Evolutionary conservation across 2,888 invertebrate species (phyloP), one percentile per base, ranked within the genome.

Genomic region (Sympetrum striolatum): DNA sequence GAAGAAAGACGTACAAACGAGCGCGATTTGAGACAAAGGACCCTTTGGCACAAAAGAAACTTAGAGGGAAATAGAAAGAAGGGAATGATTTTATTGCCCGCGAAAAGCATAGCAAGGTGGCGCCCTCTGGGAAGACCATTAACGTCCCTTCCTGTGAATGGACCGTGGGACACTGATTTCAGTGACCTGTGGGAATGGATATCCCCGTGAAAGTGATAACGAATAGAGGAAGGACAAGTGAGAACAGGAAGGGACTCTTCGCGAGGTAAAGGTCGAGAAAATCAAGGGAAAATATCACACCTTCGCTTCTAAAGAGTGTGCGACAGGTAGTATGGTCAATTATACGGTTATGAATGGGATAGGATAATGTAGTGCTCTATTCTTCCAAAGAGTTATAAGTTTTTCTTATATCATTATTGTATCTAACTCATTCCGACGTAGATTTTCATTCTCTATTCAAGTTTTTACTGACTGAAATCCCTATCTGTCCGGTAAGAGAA

Each of bases 11-110:
- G 37, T 31, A 58, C 31, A 58, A 82, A 73, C 31, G 82, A 60
- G 86, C 60, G n/a, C 12, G 86, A 64, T 37, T 60, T 86, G 64
- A 86, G 60, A 86, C 86, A 86, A 86, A 86, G 64, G 86, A 86
- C 39, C 15, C 82, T 35, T 35, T 37, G n/a, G 12, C 14, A 60
- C 25, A 35, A 53, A 48, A 39, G 22, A 79, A 35, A 10, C 44
- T 44, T 44, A 10, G 37, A 14, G 15, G 37, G 35, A 60, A 37
- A 14, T 35, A 14, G 80, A 44, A 2, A 37, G 6, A 31, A 81
- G 81, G 48, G 44, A 73, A 10, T 31, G 73, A 73, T 73, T 73
- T 73, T 73, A 73, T 73, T 73, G 73, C 73, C 73, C 73, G 73
- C 73, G 73, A 73, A 73, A 73, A 73, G 73, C 25, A 73, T 73